Conservation (phyloP, 2,888 invertebrate species). For the Spodoptera exigua region DNA sequence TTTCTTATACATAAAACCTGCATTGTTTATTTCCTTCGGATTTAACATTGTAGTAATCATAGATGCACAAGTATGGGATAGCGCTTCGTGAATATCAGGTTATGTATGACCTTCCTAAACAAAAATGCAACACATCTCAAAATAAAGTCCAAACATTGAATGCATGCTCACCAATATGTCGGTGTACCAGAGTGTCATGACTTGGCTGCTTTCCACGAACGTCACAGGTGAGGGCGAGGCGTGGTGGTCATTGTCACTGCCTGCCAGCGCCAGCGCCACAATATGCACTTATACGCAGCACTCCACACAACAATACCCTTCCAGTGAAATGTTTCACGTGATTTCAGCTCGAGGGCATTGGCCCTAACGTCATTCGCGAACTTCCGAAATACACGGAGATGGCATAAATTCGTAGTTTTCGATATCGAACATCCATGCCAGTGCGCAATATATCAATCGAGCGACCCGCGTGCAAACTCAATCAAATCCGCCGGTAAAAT, state of each 20-base stretch:
- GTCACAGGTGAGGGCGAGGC: conserved; percentile 76
- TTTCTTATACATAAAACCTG: conserved; percentile 15
- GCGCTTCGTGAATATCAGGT: conserved; percentile 10
- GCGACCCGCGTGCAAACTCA: conserved; percentile 50
- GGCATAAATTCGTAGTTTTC: conserved; percentile 57
- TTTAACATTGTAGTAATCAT: no score
- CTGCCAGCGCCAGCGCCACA: conserved; percentile 70
- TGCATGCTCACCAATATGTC: conserved; percentile 84
- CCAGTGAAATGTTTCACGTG: conserved; percentile 61
- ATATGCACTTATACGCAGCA: conserved; percentile 71
- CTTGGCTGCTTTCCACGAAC: conserved; percentile 84
- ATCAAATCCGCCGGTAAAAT: conserved; percentile 60
- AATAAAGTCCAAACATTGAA: conserved; percentile 36
- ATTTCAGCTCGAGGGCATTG: conserved; percentile 68
- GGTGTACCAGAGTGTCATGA: conserved; percentile 88
- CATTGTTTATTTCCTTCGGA: no score
- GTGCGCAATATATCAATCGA: conserved; percentile 65
- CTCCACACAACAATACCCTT: conserved; percentile 63
- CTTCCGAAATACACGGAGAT: conserved; percentile 68
- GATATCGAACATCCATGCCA: conserved; percentile 45
- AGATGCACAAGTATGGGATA: no score
- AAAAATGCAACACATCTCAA: conserved; percentile 12
- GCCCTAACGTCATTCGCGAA: conserved; percentile 64
- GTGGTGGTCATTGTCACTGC: conserved; percentile 82
- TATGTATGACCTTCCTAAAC: conserved; percentile 5